Evolutionary conservation across 2,113 vertebrate genomes (phyloP), one percentile per base, ranked within the genome.

Genomic region (Labrus mixtus): DNA sequence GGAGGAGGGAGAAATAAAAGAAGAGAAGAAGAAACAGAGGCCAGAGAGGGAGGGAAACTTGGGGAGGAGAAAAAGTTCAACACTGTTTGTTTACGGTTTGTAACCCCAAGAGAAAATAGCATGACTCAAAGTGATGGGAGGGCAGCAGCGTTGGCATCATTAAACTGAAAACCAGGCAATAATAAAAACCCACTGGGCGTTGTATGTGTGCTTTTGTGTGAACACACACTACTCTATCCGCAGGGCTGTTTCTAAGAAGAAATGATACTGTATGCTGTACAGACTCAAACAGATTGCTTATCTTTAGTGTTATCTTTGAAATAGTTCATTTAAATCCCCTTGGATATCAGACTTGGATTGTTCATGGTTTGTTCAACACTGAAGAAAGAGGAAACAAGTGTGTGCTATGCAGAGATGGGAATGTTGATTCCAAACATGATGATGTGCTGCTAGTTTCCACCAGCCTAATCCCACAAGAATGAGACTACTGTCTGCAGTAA

Each of bases 71-170:
- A 55, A 41, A 61, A 45, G 22, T 58, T 63, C 48, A 43, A 19
- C 41, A 53, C 33, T 62, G 54, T 55, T 41, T 67, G 66, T 78
- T 88, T 82, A 73, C 56, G 15, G 62, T 36, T 72, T 51, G 50
- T 66, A 29, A 61, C 37, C 78, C 56, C 10, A 2, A 33, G 67
- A 86, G 73, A 73, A 73, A 88, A 79, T 41, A 45, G 17, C 76
- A 68, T 54, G 81, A 76, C 51, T 81, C 67, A 73, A 69, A 72
- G 75, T 56, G 62, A 76, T 16, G 67, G 57, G 68, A 75, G 68
- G 69, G 37, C 67, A 75, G 65, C 76, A 75, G 60, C 33, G n/a
- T 11, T 68, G 76, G 36, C 72, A 72, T 87, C 81, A 84, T 78
- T 82, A 74, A 78, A 58, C 43, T 20, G 51, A 72, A 61, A 51